phyloP scores from a whole-genome alignment of 2,888 invertebrate species.

The Dolichopus griseipennis region DNA sequence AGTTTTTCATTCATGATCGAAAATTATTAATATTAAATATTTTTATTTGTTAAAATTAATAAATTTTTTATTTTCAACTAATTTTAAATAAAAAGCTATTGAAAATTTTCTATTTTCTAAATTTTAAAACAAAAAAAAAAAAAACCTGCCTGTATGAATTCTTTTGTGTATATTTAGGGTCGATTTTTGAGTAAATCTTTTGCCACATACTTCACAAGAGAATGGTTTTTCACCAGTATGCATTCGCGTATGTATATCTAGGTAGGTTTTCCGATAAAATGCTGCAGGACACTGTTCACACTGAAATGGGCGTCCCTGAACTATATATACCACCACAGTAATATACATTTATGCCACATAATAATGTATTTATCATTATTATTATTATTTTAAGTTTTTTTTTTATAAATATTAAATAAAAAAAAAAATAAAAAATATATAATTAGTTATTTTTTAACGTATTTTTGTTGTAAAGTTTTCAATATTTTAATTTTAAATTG shows the following conservation, averaged over 20 bases:
- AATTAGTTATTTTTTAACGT: too few relatives aligned
- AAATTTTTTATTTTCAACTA: neutral
- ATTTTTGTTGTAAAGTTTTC: too few relatives aligned
- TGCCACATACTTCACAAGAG: slow-evolving; percentile 44
- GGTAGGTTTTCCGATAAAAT: slow-evolving; percentile 49
- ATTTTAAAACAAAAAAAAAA: neutral
- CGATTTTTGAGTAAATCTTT: slow-evolving; percentile 72
- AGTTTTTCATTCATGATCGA: neutral
- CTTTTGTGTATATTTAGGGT: slow-evolving; percentile 73
- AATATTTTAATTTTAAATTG: too few relatives aligned
- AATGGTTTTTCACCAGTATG: slow-evolving; percentile 31
- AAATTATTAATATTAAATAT: slow-evolving; percentile 2
- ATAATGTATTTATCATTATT: neutral
- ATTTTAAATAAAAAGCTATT: neutral
- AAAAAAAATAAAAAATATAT: neutral
- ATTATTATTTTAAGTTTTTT: neutral
- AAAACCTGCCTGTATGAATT: slow-evolving; percentile 54
- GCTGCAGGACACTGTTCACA: slow-evolving; percentile 52
- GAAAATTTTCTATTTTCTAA: neutral
- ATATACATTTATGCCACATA: neutral
- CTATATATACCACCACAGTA: slow-evolving; percentile 15
- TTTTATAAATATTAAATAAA: neutral
- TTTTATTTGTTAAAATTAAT: neutral
- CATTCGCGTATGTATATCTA: slow-evolving; percentile 48
- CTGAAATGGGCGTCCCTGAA: slow-evolving; percentile 33